Evolutionary conservation across 1,140 invertebrate genomes (phyloP).

Genomic region (Battus philenor): DNA sequence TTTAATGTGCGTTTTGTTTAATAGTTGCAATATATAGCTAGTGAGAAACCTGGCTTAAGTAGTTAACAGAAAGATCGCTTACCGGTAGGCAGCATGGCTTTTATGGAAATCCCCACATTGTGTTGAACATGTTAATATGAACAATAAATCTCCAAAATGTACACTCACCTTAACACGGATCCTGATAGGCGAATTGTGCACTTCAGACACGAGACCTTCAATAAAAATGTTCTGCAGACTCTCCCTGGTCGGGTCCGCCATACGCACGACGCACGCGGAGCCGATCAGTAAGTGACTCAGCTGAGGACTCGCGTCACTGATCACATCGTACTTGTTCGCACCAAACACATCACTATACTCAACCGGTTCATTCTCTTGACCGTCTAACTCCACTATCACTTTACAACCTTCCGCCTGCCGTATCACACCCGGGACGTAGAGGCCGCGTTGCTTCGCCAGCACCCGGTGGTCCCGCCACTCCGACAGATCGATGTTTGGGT

Average conservation of each 20-base stretch:
- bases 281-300: slow-evolving; percentile 80
- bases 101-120: too few species aligned
- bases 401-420: slow-evolving; percentile 78
- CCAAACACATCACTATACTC: slow-evolving; percentile 85
- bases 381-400: slow-evolving; percentile 86
- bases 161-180: slow-evolving; percentile 85
- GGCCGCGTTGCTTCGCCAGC: slow-evolving; percentile 87
- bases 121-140: too few species aligned
- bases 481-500: slow-evolving; percentile 84
- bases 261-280: slow-evolving; percentile 77
- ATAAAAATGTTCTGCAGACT: slow-evolving; percentile 82
- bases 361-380: slow-evolving; percentile 75
- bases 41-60: too few species aligned
- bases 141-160: too few species aligned
- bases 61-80: too few species aligned
- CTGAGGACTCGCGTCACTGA: slow-evolving; percentile 94
- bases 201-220: slow-evolving; percentile 88
- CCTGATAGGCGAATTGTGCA: slow-evolving; percentile 80
- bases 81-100: too few species aligned
- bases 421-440: slow-evolving; percentile 90
- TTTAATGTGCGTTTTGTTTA: too few species aligned
- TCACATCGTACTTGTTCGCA: slow-evolving; percentile 89
- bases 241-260: slow-evolving; percentile 57
- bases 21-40: too few species aligned
- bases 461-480: slow-evolving; percentile 95